phyloP scores from a whole-genome alignment of 2,888 invertebrate species.

The Caenorhabditis japonica region DNA sequence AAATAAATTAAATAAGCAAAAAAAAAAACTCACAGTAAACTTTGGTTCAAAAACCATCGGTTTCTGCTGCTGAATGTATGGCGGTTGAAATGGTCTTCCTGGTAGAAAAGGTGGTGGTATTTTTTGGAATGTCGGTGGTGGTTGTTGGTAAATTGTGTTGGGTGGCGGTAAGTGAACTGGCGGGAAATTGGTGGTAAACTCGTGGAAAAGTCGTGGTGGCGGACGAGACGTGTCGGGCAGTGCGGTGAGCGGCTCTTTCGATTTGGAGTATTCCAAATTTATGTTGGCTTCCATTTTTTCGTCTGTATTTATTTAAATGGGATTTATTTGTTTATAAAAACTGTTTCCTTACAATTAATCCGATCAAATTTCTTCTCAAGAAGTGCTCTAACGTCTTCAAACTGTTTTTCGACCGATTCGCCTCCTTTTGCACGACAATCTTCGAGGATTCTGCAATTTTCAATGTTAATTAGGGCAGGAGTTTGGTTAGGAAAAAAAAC shows the following conservation, averaged over 20 bases:
- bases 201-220: slow-evolving; percentile 5
- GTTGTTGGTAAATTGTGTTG: too few species aligned
- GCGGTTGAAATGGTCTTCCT: too few species aligned
- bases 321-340: not conserved
- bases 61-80: too few species aligned
- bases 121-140: too few species aligned
- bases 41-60: too few species aligned
- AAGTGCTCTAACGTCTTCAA: not conserved
- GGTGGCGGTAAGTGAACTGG: slow-evolving; percentile 29
- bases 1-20: too few species aligned
- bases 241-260: slow-evolving; percentile 7
- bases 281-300: not conserved
- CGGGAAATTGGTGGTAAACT: too few species aligned
- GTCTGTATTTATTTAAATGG: slow-evolving; percentile 1
- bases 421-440: slow-evolving; percentile 17
- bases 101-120: too few species aligned
- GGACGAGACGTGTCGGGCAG: slow-evolving; percentile 12
- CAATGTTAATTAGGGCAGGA: too few species aligned
- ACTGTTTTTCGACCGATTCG: not conserved
- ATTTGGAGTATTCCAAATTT: not conserved
- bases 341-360: slow-evolving; percentile 2
- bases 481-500: too few species aligned
- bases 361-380: slow-evolving; percentile 1
- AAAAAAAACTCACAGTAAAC: too few species aligned
- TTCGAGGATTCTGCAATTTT: slow-evolving; percentile 5